A percentile compares a stretch with the other conserved stretches of the same genome.
These are phyloP conservation scores for Siniperca knerii DNA, from an alignment of 2,113 vertebrate species.

Conservation along the genomic window DNA sequence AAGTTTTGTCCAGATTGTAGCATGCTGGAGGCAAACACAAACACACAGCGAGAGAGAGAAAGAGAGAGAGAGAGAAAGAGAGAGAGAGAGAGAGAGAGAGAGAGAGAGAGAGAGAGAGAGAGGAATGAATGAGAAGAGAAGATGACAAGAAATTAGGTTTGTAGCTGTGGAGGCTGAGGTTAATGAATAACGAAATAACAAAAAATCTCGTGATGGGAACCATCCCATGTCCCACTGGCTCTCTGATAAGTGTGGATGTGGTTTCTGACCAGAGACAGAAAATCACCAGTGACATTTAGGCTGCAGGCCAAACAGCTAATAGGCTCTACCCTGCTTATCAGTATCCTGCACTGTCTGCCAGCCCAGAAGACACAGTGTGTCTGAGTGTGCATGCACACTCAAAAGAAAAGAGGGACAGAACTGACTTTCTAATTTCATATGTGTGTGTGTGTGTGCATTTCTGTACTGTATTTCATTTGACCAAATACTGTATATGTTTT, in stretches of 20 bases:
- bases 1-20: conserved; percentile 22
- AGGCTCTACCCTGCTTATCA: conserved; percentile 71
- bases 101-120: background rate
- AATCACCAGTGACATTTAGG: conserved; percentile 60
- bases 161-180: conserved; percentile 21
- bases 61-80: background rate
- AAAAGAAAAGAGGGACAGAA: conserved; percentile 24
- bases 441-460: conserved; percentile 2
- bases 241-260: conserved; percentile 43
- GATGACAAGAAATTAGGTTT: conserved; percentile 26
- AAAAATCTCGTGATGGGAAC: conserved; percentile 27
- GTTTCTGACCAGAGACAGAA: conserved; percentile 59
- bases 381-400: background rate
- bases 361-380: background rate
- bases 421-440: conserved; percentile 23
- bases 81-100: too few relatives aligned
- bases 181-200: conserved; percentile 54
- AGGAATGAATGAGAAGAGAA: conserved; percentile 13
- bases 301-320: conserved; percentile 69
- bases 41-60: background rate
- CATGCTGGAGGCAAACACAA: conserved; percentile 36
- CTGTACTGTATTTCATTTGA: background rate
- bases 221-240: conserved; percentile 27
- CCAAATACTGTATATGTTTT: background rate
- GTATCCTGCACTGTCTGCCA: conserved; percentile 50